These are phyloP conservation scores for Ptiloglossa arizonensis DNA, from an alignment of 1,140 invertebrate species.

Conservation along the genomic window DNA sequence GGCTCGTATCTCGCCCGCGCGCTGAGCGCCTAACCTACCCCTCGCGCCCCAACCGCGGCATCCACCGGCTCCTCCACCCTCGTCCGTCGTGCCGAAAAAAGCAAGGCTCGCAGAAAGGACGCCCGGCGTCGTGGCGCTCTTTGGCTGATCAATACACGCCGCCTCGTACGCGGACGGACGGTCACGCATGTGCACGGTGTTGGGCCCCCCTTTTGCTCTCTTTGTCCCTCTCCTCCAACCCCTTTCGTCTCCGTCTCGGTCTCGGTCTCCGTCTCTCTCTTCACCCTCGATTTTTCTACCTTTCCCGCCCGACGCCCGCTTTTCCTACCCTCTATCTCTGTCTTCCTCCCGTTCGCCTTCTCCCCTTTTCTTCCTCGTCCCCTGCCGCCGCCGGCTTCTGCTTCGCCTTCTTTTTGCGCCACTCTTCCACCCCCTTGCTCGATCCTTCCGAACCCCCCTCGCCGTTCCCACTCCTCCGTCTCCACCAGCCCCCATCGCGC, in stretches of 20 bases:
- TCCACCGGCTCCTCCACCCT: slow-evolving; percentile 54
- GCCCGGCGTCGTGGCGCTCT: slow-evolving; percentile 81
- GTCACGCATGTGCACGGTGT: slow-evolving; percentile 82
- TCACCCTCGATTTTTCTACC: slow-evolving; percentile 39
- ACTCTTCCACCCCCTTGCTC: slow-evolving; percentile 26
- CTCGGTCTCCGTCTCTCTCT: slow-evolving; percentile 8
- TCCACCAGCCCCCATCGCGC: slow-evolving; percentile 15
- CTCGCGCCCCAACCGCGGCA: slow-evolving; percentile 48
- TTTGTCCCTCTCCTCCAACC: slow-evolving; percentile 31
- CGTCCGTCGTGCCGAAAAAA: slow-evolving; percentile 78
- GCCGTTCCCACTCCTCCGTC: slow-evolving; percentile 15
- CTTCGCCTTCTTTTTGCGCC: slow-evolving; percentile 39
- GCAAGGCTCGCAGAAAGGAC: slow-evolving; percentile 81
- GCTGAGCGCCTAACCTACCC: slow-evolving; percentile 63
- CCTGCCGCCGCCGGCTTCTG: slow-evolving; percentile 16
- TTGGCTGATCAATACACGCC: slow-evolving; percentile 81
- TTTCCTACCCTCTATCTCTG: slow-evolving; percentile 33
- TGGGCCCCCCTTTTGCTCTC: slow-evolving; percentile 53
- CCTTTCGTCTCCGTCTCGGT: not conserved
- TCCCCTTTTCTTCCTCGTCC: slow-evolving; percentile 32
- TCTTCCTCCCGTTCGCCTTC: slow-evolving; percentile 50
- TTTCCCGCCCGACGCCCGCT: slow-evolving; percentile 32
- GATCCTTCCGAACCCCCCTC: slow-evolving; percentile 5
- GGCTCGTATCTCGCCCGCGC: slow-evolving; percentile 33
- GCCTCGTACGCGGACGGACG: slow-evolving; percentile 81